Conservation (phyloP, 2,113 vertebrate genomes). For the Malurus alboscapulatus region DNA sequence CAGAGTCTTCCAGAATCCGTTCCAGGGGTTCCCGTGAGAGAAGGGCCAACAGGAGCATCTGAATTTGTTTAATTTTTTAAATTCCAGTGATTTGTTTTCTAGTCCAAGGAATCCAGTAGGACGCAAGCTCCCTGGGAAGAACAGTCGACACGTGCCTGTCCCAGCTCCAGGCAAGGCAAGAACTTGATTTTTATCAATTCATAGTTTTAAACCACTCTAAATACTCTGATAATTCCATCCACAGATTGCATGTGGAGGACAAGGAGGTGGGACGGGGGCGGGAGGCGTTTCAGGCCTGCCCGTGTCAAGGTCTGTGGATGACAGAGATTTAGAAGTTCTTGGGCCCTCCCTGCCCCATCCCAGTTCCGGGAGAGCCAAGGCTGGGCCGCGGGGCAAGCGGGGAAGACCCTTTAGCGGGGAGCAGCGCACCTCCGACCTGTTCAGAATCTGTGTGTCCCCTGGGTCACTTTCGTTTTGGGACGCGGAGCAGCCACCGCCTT, state of each 20-base stretch:
- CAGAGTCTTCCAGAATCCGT: neutral
- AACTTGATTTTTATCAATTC: neutral
- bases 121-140: neutral
- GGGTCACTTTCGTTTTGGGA: neutral
- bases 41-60: neutral
- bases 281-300: neutral
- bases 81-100: neutral
- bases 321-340: neutral
- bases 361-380: neutral
- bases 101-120: neutral
- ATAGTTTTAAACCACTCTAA: neutral
- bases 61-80: neutral
- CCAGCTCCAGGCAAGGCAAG: neutral
- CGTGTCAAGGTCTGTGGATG: neutral
- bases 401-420: too few species aligned
- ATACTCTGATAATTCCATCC: neutral
- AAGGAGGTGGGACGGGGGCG: neutral
- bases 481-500: neutral
- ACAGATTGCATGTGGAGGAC: neutral
- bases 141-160: neutral
- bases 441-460: neutral
- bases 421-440: fast-evolving
- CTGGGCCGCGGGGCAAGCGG: fast-evolving
- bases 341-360: neutral
- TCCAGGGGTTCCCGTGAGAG: neutral